Percentiles rank a stretch among this genome's conserved stretches.
phyloP scores from a whole-genome alignment of 2,113 vertebrate species.

The Isichthys henryi region DNA sequence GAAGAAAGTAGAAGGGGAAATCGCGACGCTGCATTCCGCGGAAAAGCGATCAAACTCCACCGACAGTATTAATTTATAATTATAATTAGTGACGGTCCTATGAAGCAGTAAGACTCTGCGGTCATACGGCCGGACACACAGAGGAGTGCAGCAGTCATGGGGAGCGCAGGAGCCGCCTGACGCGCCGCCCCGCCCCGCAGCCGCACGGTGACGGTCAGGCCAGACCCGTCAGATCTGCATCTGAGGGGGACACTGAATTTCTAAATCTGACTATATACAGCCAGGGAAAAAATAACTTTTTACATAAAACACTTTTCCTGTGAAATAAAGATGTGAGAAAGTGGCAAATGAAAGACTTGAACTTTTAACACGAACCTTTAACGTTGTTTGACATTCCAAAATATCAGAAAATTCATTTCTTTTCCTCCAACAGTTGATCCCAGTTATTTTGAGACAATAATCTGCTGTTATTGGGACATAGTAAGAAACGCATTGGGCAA shows the following conservation, averaged over 20 bases:
- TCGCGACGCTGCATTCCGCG: not conserved
- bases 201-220: not conserved
- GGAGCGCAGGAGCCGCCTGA: not conserved
- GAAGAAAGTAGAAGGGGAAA: not conserved
- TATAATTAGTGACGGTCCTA: not conserved
- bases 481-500: not conserved
- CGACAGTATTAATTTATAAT: not conserved
- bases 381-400: not conserved
- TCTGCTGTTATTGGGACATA: not conserved
- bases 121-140: not conserved
- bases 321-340: not conserved
- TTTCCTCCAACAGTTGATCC: not conserved
- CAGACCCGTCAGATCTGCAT: not conserved
- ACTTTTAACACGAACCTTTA: not conserved
- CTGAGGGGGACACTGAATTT: not conserved
- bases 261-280: not conserved
- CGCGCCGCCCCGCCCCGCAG: not conserved
- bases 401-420: not conserved
- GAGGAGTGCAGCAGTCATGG: not conserved
- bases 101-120: not conserved
- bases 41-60: not conserved
- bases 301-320: not conserved
- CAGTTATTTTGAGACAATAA: not conserved
- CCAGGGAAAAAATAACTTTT: not conserved
- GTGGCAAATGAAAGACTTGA: not conserved